Evolutionary conservation across 2,113 vertebrate species (phyloP).

Genomic region (Paraplagusia blochii): DNA sequence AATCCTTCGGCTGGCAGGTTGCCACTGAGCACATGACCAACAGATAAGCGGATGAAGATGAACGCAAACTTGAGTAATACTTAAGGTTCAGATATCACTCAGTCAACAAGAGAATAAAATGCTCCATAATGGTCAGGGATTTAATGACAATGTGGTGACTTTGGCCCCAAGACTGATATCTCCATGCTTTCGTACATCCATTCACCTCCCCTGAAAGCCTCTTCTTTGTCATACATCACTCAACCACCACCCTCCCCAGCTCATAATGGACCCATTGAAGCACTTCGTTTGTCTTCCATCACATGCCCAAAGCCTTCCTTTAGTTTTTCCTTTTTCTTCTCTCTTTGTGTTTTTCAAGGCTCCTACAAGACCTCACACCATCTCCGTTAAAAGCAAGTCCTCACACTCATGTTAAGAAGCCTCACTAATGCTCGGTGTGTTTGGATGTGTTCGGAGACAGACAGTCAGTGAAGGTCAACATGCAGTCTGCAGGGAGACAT

Average conservation of each 20-base stretch:
- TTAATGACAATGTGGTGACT: no score
- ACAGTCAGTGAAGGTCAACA: conserved; percentile 60
- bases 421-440: neutral
- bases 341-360: conserved; percentile 27
- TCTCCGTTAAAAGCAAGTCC: conserved; percentile 53
- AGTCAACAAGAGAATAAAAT: no score
- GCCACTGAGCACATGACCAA: no score
- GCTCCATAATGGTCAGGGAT: no score
- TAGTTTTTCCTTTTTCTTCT: conserved; percentile 25
- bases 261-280: conserved; percentile 65
- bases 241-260: conserved; percentile 23
- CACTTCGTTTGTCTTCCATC: conserved; percentile 64
- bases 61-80: no score
- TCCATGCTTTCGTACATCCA: conserved; percentile 48
- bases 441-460: conserved; percentile 21
- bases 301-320: conserved; percentile 57
- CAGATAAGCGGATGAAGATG: no score
- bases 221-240: conserved; percentile 46
- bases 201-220: conserved; percentile 58
- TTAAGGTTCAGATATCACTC: no score
- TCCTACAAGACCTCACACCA: conserved; percentile 47
- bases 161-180: conserved; percentile 50
- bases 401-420: conserved; percentile 29
- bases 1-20: no score
- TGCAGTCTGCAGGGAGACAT: conserved; percentile 57